Evolutionary conservation across 2,888 invertebrate species (phyloP), one percentile per base, ranked within the genome.

Genomic region (Drosophila neotestacea): DNA sequence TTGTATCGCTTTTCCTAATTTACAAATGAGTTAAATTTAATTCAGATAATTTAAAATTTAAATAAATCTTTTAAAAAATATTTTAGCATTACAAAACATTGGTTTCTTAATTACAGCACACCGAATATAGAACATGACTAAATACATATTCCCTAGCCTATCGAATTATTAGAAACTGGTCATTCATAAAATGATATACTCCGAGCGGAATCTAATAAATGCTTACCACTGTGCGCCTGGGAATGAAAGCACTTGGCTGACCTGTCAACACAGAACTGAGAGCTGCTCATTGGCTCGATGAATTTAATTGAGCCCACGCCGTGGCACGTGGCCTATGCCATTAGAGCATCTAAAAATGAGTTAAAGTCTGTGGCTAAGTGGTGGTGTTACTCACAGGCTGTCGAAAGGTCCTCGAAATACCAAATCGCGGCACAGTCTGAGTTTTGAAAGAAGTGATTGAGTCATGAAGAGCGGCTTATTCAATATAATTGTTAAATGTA

Each of bases 361-460:
- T 22, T 54, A 30, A 47, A 22, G 28, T 27, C 51, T 68, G 62
- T 52, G 51, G 39, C 51, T 52, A 60, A 30, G 22, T 48, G 38
- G 27, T 16, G 42, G 36, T 46, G 30, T 22, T 90, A 93, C 93
- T 92, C 77, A 92, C 93, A 92, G 85, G 71, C 92, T 92, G 52
- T 91, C 90, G 70, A 91, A 92, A 51, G 91, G 90, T 70, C 92
- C 91, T 66, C 91, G 83, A 50, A 93, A 73, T 38, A 92, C 91
- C 91, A 92, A 92, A 63, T 91, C 91, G 56, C 91, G 88, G 30
- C 92, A 89, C 22, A 92, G 90, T 81, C 90, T 92, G 60, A 92
- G 4, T 1, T 34, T 36, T 3, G n/a, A 3, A 27, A 7, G 5
- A 3, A n/a, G 42, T 0, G 34, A 42, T 4, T 22, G 22, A n/a